These are phyloP conservation scores for Lacanobia oleracea DNA, from an alignment of 2,888 invertebrate genomes.

Conservation along the genomic window DNA sequence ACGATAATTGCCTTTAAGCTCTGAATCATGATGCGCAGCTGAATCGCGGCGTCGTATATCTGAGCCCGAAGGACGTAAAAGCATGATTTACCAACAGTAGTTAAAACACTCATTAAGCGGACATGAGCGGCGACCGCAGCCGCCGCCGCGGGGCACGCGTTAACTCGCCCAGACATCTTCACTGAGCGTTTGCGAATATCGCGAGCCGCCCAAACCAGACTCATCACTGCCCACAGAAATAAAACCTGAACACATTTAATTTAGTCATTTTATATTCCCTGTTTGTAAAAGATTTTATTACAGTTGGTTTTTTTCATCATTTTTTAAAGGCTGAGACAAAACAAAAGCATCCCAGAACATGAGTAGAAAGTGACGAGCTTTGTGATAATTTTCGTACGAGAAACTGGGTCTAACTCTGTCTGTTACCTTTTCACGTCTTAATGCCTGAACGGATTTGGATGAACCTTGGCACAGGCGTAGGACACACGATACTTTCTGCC, in stretches of 20 bases:
- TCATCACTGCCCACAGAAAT: conserved; percentile 42
- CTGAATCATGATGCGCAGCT: conserved; percentile 68
- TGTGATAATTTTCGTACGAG: no score
- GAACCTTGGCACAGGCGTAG: no score
- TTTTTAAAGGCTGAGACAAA: background rate
- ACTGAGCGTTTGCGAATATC: conserved; percentile 64
- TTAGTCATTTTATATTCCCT: conserved; percentile 26
- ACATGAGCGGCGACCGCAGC: conserved; percentile 78
- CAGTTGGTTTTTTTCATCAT: background rate
- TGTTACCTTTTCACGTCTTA: no score
- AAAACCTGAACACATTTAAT: conserved; percentile 49
- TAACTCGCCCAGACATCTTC: conserved; percentile 80
- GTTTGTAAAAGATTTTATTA: conserved; percentile 20
- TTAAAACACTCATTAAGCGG: conserved; percentile 86
- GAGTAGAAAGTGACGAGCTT: background rate
- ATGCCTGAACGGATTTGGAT: no score
- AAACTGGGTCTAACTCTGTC: no score
- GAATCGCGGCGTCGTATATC: conserved; percentile 67
- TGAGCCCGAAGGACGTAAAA: conserved; percentile 73
- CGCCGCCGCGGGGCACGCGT: conserved; percentile 77
- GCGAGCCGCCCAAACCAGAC: conserved; percentile 52
- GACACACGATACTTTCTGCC: no score
- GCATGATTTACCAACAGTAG: conserved; percentile 86
- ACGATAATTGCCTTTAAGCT: conserved; percentile 53
- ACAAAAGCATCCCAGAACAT: background rate